Percentiles rank a stretch among this genome's conserved stretches.
Evolutionary conservation across 2,888 invertebrate species (phyloP).

Genomic region (Trichogramma dendrolimi): DNA sequence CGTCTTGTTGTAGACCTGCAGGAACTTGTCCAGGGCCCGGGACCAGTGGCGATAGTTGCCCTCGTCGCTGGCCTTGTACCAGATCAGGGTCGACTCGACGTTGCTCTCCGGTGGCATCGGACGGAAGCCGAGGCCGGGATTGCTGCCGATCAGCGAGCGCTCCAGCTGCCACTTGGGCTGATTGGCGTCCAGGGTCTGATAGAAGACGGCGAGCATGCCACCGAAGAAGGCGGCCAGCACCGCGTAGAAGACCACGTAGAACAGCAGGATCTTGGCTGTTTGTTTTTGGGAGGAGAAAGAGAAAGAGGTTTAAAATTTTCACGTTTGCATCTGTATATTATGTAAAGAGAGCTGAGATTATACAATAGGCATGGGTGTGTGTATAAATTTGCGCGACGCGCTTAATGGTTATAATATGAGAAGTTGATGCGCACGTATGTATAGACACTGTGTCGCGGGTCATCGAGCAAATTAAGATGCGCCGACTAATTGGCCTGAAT

Average conservation of each 20-base stretch:
- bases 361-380: not conserved
- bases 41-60: constrained; percentile 81
- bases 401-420: not conserved
- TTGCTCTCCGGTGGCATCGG: constrained; percentile 90
- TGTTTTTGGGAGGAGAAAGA: constrained; percentile 44
- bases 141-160: constrained; percentile 82
- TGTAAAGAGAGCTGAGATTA: not conserved
- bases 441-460: not conserved
- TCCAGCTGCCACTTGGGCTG: constrained; percentile 88
- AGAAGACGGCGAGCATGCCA: constrained; percentile 90
- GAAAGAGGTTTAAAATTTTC: not conserved
- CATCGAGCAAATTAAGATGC: constrained; percentile 45
- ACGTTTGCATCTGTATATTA: not conserved
- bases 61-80: constrained; percentile 78
- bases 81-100: constrained; percentile 93
- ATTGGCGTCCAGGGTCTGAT: constrained; percentile 80
- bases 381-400: not conserved
- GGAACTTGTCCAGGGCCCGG: constrained; percentile 68
- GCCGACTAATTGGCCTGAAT: constrained; percentile 50
- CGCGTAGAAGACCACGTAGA: constrained; percentile 94
- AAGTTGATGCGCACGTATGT: not conserved
- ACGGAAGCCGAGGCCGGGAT: constrained; percentile 96
- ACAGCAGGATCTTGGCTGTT: constrained; percentile 88
- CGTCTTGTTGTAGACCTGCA: constrained; percentile 56
- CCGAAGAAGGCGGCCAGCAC: constrained; percentile 91